A percentile compares a stretch with the other conserved stretches of the same genome.
Conservation (phyloP, 2,113 vertebrate species). For the Bungarus multicinctus region DNA sequence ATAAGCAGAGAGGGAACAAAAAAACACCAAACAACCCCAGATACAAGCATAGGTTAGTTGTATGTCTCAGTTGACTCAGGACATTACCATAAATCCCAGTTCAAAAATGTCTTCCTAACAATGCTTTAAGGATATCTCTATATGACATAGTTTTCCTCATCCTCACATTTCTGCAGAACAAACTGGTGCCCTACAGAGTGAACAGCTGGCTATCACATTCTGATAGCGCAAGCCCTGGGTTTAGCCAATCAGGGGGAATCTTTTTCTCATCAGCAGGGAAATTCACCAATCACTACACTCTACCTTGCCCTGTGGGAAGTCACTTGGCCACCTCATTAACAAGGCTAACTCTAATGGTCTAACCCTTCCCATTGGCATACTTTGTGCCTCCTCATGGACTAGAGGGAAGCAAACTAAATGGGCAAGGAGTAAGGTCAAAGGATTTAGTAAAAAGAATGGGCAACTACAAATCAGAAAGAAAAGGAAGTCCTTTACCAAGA, state of each 20-base stretch:
- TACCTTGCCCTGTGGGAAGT: not conserved
- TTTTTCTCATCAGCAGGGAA: not conserved
- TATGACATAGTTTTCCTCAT: not conserved
- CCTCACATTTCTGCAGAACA: not conserved
- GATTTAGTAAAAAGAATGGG: not conserved
- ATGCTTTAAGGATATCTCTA: not conserved
- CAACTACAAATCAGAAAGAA: not conserved
- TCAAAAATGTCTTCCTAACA: not conserved
- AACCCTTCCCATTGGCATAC: not conserved
- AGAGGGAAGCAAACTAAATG: not conserved
- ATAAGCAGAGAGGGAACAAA: not conserved
- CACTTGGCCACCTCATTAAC: not conserved
- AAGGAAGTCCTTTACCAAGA: not conserved
- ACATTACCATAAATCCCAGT: not conserved
- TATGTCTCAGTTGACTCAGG: not conserved
- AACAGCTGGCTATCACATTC: not conserved
- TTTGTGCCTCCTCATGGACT: not conserved
- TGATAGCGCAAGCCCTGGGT: not conserved
- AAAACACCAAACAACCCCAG: not conserved
- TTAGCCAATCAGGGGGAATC: not conserved
- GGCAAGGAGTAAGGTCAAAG: not conserved
- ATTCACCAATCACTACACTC: not conserved
- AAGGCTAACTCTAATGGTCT: not conserved
- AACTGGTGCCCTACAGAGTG: not conserved
- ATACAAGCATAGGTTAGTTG: not conserved